Conservation (phyloP, 2,797 vertebrate genomes). For the Halcyon chelicuti region DNA sequence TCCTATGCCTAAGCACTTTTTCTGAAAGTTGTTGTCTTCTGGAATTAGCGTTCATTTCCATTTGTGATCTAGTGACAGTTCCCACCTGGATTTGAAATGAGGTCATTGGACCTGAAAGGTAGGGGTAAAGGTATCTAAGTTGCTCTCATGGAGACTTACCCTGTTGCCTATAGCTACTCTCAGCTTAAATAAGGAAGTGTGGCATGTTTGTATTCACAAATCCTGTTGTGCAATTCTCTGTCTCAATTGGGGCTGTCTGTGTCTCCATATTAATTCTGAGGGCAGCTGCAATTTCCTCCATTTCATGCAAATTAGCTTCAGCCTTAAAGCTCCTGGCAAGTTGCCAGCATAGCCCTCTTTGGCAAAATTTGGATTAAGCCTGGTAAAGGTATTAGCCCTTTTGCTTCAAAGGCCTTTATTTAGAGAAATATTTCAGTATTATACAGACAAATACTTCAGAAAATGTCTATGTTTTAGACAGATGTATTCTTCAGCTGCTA, state of each 20-base stretch:
- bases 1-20: constrained; percentile 38
- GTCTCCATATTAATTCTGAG: constrained; percentile 53
- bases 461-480: neutral
- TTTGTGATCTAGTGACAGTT: constrained; percentile 45
- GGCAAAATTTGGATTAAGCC: constrained; percentile 56
- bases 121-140: constrained; percentile 57
- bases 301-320: constrained; percentile 71
- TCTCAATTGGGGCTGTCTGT: constrained; percentile 50
- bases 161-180: constrained; percentile 57
- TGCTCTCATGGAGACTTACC: constrained; percentile 49
- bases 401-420: constrained; percentile 27
- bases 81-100: constrained; percentile 59
- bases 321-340: constrained; percentile 57
- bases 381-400: constrained; percentile 37
- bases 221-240: constrained; percentile 42
- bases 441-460: constrained; percentile 9
- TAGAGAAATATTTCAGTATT: constrained; percentile 20
- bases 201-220: constrained; percentile 59
- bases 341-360: constrained; percentile 27
- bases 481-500: neutral
- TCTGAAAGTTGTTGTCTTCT: constrained; percentile 54
- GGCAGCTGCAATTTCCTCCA: constrained; percentile 73
- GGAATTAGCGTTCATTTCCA: constrained; percentile 32
- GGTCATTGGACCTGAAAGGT: constrained; percentile 59
- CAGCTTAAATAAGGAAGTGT: constrained; percentile 67